Percentiles rank a stretch among this genome's conserved stretches.
Conservation (phyloP, 1,140 invertebrate genomes). For the Tetraneura akinire region DNA sequence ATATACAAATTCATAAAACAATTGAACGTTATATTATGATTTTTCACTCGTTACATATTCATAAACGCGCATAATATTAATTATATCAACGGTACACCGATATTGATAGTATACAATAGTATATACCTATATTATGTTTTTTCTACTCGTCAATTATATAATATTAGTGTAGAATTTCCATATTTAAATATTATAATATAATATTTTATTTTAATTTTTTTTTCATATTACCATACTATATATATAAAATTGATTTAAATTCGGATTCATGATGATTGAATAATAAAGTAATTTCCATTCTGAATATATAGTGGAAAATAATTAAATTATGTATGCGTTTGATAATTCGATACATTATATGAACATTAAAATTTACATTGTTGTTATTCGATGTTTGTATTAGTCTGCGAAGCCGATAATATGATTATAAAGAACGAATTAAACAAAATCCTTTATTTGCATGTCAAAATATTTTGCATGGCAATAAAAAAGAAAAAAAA, state of each 20-base stretch:
- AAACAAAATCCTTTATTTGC: background rate
- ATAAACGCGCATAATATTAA: too few relatives aligned
- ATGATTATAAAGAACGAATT: background rate
- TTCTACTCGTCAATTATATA: too few relatives aligned
- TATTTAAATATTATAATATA: too few relatives aligned
- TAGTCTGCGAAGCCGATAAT: background rate
- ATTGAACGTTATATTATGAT: background rate
- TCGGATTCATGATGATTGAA: background rate
- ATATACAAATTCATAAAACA: constrained; percentile 15
- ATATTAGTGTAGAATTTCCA: too few relatives aligned
- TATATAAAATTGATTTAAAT: background rate
- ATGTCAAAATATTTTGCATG: too few relatives aligned
- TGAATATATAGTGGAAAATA: background rate
- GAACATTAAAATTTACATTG: background rate
- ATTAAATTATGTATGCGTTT: background rate
- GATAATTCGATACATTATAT: background rate
- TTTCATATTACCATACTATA: background rate
- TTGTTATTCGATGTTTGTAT: background rate
- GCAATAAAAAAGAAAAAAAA: too few relatives aligned
- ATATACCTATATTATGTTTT: too few relatives aligned
- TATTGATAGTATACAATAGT: too few relatives aligned
- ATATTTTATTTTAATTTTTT: too few relatives aligned
- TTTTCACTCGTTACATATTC: too few relatives aligned
- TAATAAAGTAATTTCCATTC: background rate
- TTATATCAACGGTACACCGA: too few relatives aligned